Percentiles rank a stretch among this genome's conserved stretches.
phyloP scores from a whole-genome alignment of 53 echinoderm and acorn worm genomes.

The Luidia sarsii region DNA sequence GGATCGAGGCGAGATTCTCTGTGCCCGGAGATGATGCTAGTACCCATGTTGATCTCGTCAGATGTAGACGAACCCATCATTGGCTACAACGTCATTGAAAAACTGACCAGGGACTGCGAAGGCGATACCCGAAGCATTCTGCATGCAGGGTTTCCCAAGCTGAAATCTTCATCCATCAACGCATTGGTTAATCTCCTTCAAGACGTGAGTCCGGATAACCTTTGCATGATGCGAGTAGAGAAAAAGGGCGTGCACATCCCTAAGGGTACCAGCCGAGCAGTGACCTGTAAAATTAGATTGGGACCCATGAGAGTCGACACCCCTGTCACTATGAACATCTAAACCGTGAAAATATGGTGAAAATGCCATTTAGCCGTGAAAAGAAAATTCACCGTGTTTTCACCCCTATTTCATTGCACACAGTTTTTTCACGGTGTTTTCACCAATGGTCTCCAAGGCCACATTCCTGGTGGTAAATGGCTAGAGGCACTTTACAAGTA shows the following conservation, averaged over 20 bases:
- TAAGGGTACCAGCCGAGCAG: not conserved
- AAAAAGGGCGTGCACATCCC: not conserved
- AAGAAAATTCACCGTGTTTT: too few relatives aligned
- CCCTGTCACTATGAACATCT: not conserved
- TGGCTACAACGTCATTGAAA: constrained; percentile 51
- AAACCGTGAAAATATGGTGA: too few relatives aligned
- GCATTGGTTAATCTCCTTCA: constrained; percentile 3
- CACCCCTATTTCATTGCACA: too few relatives aligned
- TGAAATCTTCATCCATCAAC: constrained; percentile 12
- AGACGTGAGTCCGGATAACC: not conserved
- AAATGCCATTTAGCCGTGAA: too few relatives aligned
- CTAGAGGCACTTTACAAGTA: too few relatives aligned
- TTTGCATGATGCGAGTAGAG: not conserved
- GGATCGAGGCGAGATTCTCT: constrained; percentile 25
- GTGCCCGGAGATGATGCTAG: not conserved
- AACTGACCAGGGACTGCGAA: not conserved
- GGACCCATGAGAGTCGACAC: not conserved
- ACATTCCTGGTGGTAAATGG: too few relatives aligned
- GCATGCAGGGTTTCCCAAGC: not conserved
- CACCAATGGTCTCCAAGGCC: too few relatives aligned
- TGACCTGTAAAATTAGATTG: not conserved
- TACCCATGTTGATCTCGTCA: constrained; percentile 35
- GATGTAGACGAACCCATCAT: constrained; percentile 29
- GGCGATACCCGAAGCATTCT: not conserved
- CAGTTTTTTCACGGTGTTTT: too few relatives aligned